Evolutionary conservation across 1,140 invertebrate species (phyloP).

Genomic region (Drosophila saltans): DNA sequence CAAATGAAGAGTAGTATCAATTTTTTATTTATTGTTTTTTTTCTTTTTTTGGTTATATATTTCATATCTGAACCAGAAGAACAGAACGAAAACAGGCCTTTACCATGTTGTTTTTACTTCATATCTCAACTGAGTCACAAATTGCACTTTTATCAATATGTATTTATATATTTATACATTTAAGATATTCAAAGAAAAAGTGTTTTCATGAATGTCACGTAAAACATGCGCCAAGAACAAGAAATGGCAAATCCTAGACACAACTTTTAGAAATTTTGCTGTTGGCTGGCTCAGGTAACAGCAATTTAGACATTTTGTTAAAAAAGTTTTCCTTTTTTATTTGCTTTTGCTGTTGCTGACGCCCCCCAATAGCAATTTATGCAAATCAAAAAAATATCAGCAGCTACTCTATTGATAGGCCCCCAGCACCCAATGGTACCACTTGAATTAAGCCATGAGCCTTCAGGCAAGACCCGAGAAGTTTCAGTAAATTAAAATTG

Average conservation of each 20-base stretch:
- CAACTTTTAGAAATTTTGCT: conserved; percentile 24
- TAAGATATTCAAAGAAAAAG: conserved; percentile 31
- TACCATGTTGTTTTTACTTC: background rate
- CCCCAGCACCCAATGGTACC: conserved; percentile 43
- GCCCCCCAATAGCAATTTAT: conserved; percentile 68
- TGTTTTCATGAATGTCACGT: conserved; percentile 68
- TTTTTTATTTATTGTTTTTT: background rate
- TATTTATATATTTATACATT: conserved; percentile 40
- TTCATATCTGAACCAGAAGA: background rate
- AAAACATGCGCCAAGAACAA: conserved; percentile 40
- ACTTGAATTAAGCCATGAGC: conserved; percentile 57
- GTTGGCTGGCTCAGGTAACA: conserved; percentile 33
- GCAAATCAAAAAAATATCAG: conserved; percentile 61
- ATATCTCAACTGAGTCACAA: conserved; percentile 35
- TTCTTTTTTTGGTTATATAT: background rate
- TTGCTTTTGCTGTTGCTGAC: conserved; percentile 21
- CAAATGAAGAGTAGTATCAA: background rate
- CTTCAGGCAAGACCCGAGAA: conserved; percentile 35
- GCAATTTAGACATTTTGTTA: conserved; percentile 35
- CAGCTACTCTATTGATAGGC: conserved; percentile 43
- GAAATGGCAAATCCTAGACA: conserved; percentile 4
- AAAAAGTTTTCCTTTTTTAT: conserved; percentile 36
- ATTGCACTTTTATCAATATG: conserved; percentile 59
- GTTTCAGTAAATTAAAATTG: conserved; percentile 73
- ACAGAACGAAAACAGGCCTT: conserved; percentile 1